These are phyloP conservation scores for Arctia plantaginis DNA, from an alignment of 2,888 invertebrate species.

Conservation along the genomic window DNA sequence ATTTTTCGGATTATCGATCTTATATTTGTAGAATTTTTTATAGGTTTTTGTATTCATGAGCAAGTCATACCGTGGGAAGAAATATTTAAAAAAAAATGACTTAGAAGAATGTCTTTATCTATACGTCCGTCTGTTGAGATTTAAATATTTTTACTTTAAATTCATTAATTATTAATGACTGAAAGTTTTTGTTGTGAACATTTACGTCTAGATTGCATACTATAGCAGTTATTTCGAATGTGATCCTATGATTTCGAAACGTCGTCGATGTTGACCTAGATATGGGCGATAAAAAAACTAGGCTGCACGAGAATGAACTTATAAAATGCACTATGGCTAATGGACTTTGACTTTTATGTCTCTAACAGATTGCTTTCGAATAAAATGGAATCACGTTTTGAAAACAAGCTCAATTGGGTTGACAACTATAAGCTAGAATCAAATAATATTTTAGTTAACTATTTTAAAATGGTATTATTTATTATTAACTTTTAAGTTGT, in stretches of 20 bases:
- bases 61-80: too few species aligned
- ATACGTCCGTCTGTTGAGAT: neutral
- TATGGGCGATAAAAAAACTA: conserved; percentile 22
- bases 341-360: conserved; percentile 19
- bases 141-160: neutral
- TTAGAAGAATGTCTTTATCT: too few species aligned
- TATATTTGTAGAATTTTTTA: neutral
- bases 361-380: conserved; percentile 12
- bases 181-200: too few species aligned
- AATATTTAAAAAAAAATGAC: too few species aligned
- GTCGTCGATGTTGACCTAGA: conserved; percentile 12
- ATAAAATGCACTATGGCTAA: conserved; percentile 16
- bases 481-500: too few species aligned
- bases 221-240: neutral
- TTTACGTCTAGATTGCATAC: too few species aligned
- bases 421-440: neutral
- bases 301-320: conserved; percentile 8
- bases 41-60: neutral
- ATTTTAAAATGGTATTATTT: neutral
- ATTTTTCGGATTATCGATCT: neutral
- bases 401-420: neutral
- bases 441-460: neutral
- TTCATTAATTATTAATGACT: too few species aligned
- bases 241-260: neutral
- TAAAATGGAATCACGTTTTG: neutral